Evolutionary conservation across 1,140 invertebrate species (phyloP).

Genomic region (Neomicropteryx cornuta): DNA sequence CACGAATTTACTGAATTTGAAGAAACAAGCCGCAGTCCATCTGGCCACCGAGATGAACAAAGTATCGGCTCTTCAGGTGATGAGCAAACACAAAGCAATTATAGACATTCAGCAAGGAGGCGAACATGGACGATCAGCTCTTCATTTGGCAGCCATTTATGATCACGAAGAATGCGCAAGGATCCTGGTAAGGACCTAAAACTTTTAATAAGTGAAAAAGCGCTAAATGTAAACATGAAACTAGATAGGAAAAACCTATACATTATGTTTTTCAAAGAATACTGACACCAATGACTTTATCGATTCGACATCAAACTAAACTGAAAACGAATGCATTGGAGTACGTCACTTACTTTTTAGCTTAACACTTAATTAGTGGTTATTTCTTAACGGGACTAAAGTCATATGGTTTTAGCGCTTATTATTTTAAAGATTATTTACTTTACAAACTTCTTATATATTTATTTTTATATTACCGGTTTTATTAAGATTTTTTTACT

Average conservation of each 20-base stretch:
- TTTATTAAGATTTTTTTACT: too few species aligned
- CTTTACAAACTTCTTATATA: too few species aligned
- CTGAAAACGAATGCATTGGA: too few species aligned
- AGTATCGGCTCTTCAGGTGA: conserved; percentile 50
- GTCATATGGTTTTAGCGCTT: too few species aligned
- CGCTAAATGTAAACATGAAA: neutral
- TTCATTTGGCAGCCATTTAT: conserved; percentile 72
- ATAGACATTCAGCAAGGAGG: conserved; percentile 62
- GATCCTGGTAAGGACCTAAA: conserved; percentile 52
- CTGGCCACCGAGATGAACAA: conserved; percentile 66
- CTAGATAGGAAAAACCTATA: conserved; percentile 6
- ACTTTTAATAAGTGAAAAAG: neutral
- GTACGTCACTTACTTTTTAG: too few species aligned
- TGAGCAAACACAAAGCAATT: conserved; percentile 52
- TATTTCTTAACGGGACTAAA: too few species aligned
- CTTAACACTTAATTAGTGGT: too few species aligned
- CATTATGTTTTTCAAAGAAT: conserved; percentile 6
- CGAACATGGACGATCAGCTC: conserved; percentile 66
- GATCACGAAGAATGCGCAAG: conserved; percentile 69
- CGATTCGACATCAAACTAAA: too few species aligned
- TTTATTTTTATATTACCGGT: too few species aligned
- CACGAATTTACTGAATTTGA: conserved; percentile 59
- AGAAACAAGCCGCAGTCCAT: conserved; percentile 67
- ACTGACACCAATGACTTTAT: too few species aligned
- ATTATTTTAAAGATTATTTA: too few species aligned